phyloP scores from a whole-genome alignment of 2,888 invertebrate species.

The Papilio gigon region DNA sequence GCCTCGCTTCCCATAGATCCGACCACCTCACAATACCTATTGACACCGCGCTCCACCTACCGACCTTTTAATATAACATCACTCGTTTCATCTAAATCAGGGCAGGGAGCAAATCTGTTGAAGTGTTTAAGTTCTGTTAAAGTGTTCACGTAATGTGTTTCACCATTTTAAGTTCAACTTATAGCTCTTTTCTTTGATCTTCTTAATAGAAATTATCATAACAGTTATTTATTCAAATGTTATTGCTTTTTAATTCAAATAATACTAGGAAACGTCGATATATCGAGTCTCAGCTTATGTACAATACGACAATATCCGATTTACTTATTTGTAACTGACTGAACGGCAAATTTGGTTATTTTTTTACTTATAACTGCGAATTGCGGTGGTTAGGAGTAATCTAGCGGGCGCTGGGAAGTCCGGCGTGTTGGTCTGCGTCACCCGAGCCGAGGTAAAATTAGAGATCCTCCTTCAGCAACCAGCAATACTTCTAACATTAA shows the following conservation, averaged over 20 bases:
- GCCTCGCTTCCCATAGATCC: conserved; percentile 33
- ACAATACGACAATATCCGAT: too few species aligned
- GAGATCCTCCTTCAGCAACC: too few species aligned
- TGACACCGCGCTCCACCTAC: conserved; percentile 21
- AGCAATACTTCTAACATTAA: too few species aligned
- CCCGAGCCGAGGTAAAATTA: too few species aligned
- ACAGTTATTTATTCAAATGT: too few species aligned
- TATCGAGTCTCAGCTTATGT: too few species aligned
- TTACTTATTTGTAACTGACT: background rate
- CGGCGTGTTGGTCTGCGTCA: conserved; percentile 18
- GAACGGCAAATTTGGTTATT: background rate
- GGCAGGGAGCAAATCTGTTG: background rate
- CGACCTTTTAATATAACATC: conserved; percentile 12
- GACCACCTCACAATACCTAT: conserved; percentile 30
- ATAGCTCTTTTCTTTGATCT: too few species aligned
- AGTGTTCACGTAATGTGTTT: too few species aligned
- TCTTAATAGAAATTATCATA: too few species aligned
- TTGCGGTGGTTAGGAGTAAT: background rate
- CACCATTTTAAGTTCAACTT: too few species aligned
- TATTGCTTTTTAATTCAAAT: too few species aligned
- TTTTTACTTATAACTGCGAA: conserved; percentile 6
- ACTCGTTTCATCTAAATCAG: conserved; percentile 7
- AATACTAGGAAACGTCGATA: too few species aligned
- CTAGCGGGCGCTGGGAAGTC: conserved; percentile 22
- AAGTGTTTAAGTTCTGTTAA: background rate